Base-by-base conservation (phyloP, 2,797 vertebrate genomes). In the Anguilla anguilla region DNA sequence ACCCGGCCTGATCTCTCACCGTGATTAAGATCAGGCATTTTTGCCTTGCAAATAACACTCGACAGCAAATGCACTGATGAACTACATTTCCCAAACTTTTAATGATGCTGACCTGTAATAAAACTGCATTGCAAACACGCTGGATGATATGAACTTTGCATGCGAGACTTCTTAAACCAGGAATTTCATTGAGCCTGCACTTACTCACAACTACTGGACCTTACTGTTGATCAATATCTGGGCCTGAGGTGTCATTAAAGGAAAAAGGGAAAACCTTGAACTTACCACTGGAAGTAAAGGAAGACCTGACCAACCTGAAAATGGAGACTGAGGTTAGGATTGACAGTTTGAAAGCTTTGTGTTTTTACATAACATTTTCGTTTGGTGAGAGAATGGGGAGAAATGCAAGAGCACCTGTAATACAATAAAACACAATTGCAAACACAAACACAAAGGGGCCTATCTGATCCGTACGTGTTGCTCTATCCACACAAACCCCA, bases 251-350 rank as follows among this genome's bases (percentile, higher is more conserved):
- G 28, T 77, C 1, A 74, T 51, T 19, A 25, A 86, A 2, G 31
- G 11, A n/a, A 82, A 9, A n/a, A 22, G 17, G 72, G 15, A 89
- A 69, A 89, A 19, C 9, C 67, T 0, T 51, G 19, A 72, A 97
- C 98, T 98, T 95, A 99, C 98, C 98, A 99, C 93, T 99, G 98
- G 93, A 99, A 99, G 92, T 98, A 99, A 79, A 99, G 97, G 89
- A 99, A 99, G 43, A 99, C 98, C 89, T 99, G 98, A 19, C 98
- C 98, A 90, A 99, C 98, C 98, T 99, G 94, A 28, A 87, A 69
- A 83, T 88, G 88, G 39, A 88, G 88, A 69, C 22, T 13, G 25
- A 49, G 6, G 77, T 81, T 35, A 46, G 13, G 74, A 0, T 22
- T 46, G 17, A 49, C 3, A 43, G 39, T 43, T 4, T n/a, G 5